Evolutionary conservation across 2,888 invertebrate genomes (phyloP), one percentile per base, ranked within the genome.

Genomic region (Elmis aenea): DNA sequence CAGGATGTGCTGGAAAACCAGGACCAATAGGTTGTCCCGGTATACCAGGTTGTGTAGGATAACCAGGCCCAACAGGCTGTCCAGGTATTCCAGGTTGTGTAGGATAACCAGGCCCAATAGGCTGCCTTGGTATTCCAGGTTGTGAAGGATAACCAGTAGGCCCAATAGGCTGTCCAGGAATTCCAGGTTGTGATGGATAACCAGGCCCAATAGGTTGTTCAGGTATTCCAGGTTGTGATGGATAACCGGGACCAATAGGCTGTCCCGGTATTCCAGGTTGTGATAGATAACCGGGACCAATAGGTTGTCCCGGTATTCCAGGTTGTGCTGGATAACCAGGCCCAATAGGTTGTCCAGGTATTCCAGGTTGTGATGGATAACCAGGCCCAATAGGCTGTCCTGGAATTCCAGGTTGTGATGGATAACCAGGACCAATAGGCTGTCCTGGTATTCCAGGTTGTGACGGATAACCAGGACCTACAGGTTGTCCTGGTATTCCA

Each of bases 271-370:
- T n/a, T n/a, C n/a, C n/a, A n/a, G n/a, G n/a, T n/a, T n/a, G n/a
- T n/a, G 21, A 16, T 14, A n/a, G 14, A 3, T 3, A n/a, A 8
- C 18, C 33, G n/a, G 23, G 33, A 9, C 12, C 10, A 2, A 5
- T 23, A 29, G n/a, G n/a, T 30, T 32, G 15, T 18, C 26, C 24
- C 2, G 13, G 25, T 32, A 9, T 9, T 2, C 8, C 22, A 23
- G 20, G 21, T 3, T 14, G 25, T 32, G 24, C 28, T 5, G 39
- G 39, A 13, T 29, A 26, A 14, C 3, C 15, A 11, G 13, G 21
- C 3, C 15, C 26, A 13, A 31, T 33, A 24, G 21, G 34, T 31
- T 25, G 28, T 14, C 36, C 40, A 9, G 33, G 40, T n/a, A n/a
- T n/a, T n/a, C n/a, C n/a, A n/a, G n/a, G n/a, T n/a, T n/a, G n/a